phyloP scores from a whole-genome alignment of 2,797 vertebrate species.

The Streptopelia turtur region DNA sequence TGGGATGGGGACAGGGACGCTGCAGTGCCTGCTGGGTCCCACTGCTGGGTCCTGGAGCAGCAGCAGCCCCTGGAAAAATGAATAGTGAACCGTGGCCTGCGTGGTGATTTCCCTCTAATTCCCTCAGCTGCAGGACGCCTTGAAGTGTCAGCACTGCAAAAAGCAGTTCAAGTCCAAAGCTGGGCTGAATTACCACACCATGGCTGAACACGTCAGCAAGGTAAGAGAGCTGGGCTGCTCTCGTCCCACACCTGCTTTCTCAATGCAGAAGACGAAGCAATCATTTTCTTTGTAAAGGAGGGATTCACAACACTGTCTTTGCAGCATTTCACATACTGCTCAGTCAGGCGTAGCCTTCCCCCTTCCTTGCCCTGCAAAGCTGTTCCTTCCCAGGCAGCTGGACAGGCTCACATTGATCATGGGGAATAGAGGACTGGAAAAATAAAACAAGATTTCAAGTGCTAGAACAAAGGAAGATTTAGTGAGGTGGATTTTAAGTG shows the following conservation, averaged over 20 bases:
- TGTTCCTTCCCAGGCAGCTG: not conserved
- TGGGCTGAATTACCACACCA: slow-evolving; percentile 96
- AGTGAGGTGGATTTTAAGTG: not conserved
- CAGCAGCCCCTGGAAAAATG: not conserved
- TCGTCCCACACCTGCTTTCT: not conserved
- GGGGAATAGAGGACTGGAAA: not conserved
- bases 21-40: not conserved
- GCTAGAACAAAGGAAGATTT: not conserved
- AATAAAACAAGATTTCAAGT: not conserved
- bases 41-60: not conserved
- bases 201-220: slow-evolving; percentile 94
- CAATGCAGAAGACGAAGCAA: not conserved
- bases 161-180: slow-evolving; percentile 99
- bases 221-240: slow-evolving; percentile 67
- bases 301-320: not conserved
- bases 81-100: not conserved
- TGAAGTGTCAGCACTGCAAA: slow-evolving; percentile 95
- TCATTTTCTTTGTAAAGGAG: not conserved
- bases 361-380: not conserved
- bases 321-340: not conserved
- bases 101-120: not conserved
- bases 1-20: not conserved
- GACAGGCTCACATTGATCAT: not conserved
- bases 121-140: slow-evolving; percentile 91
- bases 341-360: not conserved